phyloP scores from a whole-genome alignment of 30 jellyfish, hydroid and myxozoan genomes.

The Aurelia coerulea region DNA sequence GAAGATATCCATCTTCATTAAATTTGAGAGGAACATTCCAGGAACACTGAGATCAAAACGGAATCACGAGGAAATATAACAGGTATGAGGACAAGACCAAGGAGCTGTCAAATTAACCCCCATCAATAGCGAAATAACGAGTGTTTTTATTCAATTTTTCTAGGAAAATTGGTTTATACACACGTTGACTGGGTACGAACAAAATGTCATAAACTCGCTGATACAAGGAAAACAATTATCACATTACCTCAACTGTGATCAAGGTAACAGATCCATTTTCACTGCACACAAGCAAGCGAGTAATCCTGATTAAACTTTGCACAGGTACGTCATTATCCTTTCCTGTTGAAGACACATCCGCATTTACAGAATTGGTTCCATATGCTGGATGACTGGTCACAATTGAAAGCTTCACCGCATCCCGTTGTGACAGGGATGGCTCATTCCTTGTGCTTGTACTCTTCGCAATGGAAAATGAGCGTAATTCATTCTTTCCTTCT shows the following conservation, averaged over 20 bases:
- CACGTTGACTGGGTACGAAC: not conserved
- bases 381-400: not conserved
- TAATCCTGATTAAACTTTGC: constrained; percentile 4
- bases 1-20: too few species aligned
- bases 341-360: not conserved
- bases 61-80: too few species aligned
- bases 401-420: not conserved
- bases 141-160: too few species aligned
- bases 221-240: too few species aligned
- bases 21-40: too few species aligned
- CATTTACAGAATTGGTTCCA: not conserved
- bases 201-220: too few species aligned
- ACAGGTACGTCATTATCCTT: constrained; percentile 5
- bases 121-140: too few species aligned
- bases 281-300: constrained; percentile 51
- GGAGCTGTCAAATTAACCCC: too few species aligned
- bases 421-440: not conserved
- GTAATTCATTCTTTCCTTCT: not conserved
- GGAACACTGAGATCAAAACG: too few species aligned
- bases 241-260: constrained; percentile 35
- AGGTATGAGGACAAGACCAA: too few species aligned
- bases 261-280: constrained; percentile 73
- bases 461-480: constrained; percentile 17
- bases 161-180: too few species aligned
- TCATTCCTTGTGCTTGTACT: constrained; percentile 12